Conservation (phyloP, 2,888 invertebrate genomes). For the Epiblema foenella region DNA sequence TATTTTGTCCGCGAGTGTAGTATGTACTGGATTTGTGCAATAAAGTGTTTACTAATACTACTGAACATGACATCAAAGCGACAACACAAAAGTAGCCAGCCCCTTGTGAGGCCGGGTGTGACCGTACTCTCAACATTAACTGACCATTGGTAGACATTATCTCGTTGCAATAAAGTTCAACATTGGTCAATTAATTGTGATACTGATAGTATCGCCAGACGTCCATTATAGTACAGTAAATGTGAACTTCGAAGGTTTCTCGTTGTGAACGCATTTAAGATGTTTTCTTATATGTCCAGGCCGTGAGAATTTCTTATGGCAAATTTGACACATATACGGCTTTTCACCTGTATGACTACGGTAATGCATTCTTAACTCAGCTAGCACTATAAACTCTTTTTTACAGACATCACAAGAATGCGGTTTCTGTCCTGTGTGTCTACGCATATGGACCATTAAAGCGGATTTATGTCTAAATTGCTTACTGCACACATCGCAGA, state of each 20-base stretch:
- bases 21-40: too few species aligned
- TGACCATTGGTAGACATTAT: too few species aligned
- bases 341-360: conserved; percentile 5
- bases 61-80: too few species aligned
- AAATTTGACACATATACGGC: conserved; percentile 5
- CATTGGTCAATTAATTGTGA: too few species aligned
- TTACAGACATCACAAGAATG: background rate
- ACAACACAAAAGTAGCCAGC: too few species aligned
- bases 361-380: background rate
- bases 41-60: too few species aligned
- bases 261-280: background rate
- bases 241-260: background rate
- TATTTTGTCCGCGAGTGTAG: too few species aligned
- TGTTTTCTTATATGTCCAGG: background rate
- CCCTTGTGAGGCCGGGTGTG: too few species aligned
- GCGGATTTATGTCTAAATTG: conserved; percentile 3
- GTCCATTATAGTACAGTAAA: background rate
- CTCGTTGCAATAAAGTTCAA: too few species aligned
- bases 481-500: conserved; percentile 9
- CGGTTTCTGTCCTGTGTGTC: conserved; percentile 1
- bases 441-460: background rate
- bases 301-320: conserved; percentile 8
- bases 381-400: background rate
- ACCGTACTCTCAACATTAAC: too few species aligned
- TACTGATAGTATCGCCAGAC: too few species aligned